Evolutionary conservation across 2,888 invertebrate species (phyloP).

Genomic region (Calephelis perditalis): DNA sequence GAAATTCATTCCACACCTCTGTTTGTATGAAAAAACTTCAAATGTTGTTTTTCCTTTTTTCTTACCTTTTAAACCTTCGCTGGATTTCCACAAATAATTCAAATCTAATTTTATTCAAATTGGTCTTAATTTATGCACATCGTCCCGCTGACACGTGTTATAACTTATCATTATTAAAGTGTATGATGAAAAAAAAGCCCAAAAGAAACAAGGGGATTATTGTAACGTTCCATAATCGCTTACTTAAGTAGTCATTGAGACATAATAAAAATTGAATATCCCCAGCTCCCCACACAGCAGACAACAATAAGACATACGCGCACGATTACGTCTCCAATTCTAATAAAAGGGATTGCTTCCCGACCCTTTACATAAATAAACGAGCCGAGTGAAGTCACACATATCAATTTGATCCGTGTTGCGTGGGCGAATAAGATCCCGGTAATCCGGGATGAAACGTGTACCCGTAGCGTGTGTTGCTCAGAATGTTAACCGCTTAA

Average conservation of each 20-base stretch:
- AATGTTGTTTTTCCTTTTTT: too few species aligned
- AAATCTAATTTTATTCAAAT: conserved; percentile 10
- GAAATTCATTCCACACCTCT: too few species aligned
- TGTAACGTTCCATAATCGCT: conserved; percentile 35
- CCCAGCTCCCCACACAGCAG: conserved; percentile 45
- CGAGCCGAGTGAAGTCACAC: conserved; percentile 62
- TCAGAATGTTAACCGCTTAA: conserved; percentile 66
- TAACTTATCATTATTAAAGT: conserved; percentile 5
- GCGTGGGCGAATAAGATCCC: conserved; percentile 58
- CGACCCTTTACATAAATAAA: conserved; percentile 69
- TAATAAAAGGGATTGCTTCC: conserved; percentile 67
- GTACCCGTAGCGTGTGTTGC: conserved; percentile 50
- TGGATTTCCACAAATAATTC: too few species aligned
- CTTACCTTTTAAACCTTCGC: too few species aligned
- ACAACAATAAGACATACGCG: conserved; percentile 61
- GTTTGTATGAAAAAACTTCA: too few species aligned
- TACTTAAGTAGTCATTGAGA: conserved; percentile 48
- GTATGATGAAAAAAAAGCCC: conserved; percentile 2
- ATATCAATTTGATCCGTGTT: conserved; percentile 70
- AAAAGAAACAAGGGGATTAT: conserved; percentile 26
- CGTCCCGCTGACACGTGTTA: conserved; percentile 3
- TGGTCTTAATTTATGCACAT: conserved; percentile 1
- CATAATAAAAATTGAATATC: conserved; percentile 51
- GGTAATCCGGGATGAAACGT: conserved; percentile 62
- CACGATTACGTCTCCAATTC: conserved; percentile 61